Evolutionary conservation across 2,113 vertebrate species (phyloP), one percentile per base, ranked within the genome.

Genomic region (Takifugu flavidus): DNA sequence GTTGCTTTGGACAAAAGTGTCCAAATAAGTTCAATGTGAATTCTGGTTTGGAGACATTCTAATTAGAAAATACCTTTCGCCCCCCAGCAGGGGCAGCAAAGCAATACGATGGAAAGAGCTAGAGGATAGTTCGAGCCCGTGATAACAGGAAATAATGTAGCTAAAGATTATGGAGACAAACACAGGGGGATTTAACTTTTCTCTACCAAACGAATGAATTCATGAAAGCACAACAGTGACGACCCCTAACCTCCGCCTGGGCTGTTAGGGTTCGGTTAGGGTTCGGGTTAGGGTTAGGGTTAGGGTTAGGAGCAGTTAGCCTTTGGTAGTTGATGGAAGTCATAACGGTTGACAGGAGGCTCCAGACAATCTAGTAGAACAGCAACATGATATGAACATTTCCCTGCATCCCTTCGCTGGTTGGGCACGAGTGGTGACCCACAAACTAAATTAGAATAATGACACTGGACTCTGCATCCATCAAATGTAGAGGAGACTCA

Each of bases 221-320:
- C 62, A 81, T 62, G 26, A 73, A 52, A 59, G 15, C 62, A 84
- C 80, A 78, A 77, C 74, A 73, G 56, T 43, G 43, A 56, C 49
- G 49, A 72, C 14, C 68, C 72, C 80, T 78, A 77, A 88, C 82
- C 86, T 82, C 75, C 75, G 57, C 65, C 77, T 44, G 73, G 67
- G 53, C 69, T 74, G 67, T 26, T 65, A 20, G 20, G 20, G 20
- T 20, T 20, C 20, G 20, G 20, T 20, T 20, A 1, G 20, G 20
- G 20, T 20, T 20, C 1, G 20, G 20, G 20, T 20, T 20, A 20
- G 20, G 20, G 20, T 20, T 20, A 20, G 20, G 20, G 20, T 20
- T 20, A 1, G 20, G 20, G 20, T 20, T 20, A 20, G 20, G 20
- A 20, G 20, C 20, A 20, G 20, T 20, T 20, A 64, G 54, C 47